These are phyloP conservation scores for Caenorhabditis auriculariae DNA, from an alignment of 2,888 invertebrate species.

Conservation along the genomic window DNA sequence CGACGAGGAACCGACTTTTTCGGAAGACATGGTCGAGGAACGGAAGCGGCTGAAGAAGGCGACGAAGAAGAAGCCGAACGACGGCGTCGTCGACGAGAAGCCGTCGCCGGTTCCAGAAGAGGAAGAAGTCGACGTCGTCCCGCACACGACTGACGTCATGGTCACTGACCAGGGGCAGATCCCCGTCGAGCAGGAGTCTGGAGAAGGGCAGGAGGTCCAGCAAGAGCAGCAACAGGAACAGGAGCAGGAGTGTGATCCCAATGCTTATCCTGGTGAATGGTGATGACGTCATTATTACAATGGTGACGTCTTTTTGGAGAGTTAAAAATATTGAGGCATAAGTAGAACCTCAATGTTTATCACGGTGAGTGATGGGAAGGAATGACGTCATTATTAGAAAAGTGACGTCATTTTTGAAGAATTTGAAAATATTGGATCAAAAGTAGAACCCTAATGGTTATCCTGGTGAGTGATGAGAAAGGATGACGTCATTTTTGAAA, in stretches of 20 bases:
- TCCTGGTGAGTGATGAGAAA: constrained; percentile 19
- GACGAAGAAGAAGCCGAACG: not conserved
- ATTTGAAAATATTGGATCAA: too few relatives aligned
- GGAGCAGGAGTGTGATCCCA: constrained; percentile 24
- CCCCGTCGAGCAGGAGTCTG: not conserved
- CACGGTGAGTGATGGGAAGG: too few relatives aligned
- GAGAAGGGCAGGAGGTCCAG: not conserved
- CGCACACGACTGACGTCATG: constrained; percentile 1
- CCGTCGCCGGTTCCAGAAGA: not conserved
- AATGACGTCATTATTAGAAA: too few relatives aligned
- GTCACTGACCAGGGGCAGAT: not conserved
- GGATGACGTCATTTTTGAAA: not conserved
- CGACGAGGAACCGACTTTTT: constrained; percentile 42
- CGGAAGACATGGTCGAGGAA: constrained; percentile 48
- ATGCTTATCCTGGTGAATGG: constrained; percentile 34
- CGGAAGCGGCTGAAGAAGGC: constrained; percentile 24
- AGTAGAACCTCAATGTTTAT: not conserved
- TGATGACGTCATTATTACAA: not conserved
- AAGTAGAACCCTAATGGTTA: constrained; percentile 35
- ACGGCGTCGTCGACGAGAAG: not conserved
- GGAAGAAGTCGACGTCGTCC: not conserved
- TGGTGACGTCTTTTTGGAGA: not conserved
- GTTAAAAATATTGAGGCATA: not conserved
- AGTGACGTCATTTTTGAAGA: too few relatives aligned
- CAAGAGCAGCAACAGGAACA: constrained; percentile 1